Percentiles rank a stretch among this genome's conserved stretches.
phyloP scores from a whole-genome alignment of 2,797 vertebrate species.

The Chaetodon trifasciatus region DNA sequence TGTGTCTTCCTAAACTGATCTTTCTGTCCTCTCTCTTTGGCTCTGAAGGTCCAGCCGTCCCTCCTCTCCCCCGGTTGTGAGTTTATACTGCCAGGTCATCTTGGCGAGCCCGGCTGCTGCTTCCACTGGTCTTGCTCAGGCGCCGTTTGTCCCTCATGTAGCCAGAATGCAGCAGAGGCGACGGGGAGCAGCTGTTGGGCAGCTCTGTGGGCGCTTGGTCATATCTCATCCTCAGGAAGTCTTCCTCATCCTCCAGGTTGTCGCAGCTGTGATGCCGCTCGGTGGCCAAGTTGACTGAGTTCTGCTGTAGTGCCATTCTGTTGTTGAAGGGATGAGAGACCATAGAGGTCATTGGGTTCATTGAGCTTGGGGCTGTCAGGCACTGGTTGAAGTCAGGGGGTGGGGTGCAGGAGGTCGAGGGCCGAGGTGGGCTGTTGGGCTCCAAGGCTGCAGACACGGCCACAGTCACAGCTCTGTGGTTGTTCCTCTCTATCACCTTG shows the following conservation, averaged over 20 bases:
- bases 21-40: slow-evolving; percentile 13
- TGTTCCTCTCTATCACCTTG: slow-evolving; percentile 52
- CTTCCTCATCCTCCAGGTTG: slow-evolving; percentile 79
- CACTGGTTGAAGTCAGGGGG: slow-evolving; percentile 95
- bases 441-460: slow-evolving; percentile 58
- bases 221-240: slow-evolving; percentile 89
- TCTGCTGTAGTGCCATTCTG: slow-evolving; percentile 93
- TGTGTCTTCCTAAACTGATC: slow-evolving; percentile 9
- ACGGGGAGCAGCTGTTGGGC: slow-evolving; percentile 77
- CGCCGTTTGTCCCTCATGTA: slow-evolving; percentile 90
- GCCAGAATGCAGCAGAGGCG: slow-evolving; percentile 72
- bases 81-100: slow-evolving; percentile 93
- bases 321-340: slow-evolving; percentile 90
- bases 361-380: slow-evolving; percentile 78
- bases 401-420: slow-evolving; percentile 87
- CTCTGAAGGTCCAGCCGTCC: slow-evolving; percentile 14
- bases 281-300: slow-evolving; percentile 91
- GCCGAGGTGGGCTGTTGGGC: slow-evolving; percentile 52
- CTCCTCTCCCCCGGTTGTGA: not conserved
- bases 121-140: slow-evolving; percentile 91
- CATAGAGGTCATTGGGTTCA: slow-evolving; percentile 74
- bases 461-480: slow-evolving; percentile 37
- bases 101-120: slow-evolving; percentile 91
- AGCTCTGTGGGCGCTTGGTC: slow-evolving; percentile 76
- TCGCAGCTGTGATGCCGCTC: slow-evolving; percentile 86